Percentiles rank a stretch among this genome's conserved stretches.
These are phyloP conservation scores for Cyclopterus lumpus DNA, from an alignment of 2,797 vertebrate species.

Conservation along the genomic window DNA sequence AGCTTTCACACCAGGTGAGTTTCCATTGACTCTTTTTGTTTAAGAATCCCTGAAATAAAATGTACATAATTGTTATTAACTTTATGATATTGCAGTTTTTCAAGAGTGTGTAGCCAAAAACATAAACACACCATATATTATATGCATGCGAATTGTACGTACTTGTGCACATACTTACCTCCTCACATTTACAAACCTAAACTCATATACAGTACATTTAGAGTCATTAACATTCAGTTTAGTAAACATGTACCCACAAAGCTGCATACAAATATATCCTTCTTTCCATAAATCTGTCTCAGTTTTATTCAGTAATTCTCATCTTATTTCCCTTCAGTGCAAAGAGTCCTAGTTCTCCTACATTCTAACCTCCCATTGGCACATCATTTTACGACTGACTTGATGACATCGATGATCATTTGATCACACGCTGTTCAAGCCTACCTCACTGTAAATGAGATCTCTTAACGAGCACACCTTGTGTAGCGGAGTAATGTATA, in stretches of 20 bases:
- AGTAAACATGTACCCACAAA: not conserved
- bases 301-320: not conserved
- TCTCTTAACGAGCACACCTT: not conserved
- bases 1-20: slow-evolving; percentile 92
- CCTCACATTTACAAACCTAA: not conserved
- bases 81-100: not conserved
- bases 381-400: not conserved
- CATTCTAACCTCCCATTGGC: not conserved
- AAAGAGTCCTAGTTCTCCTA: not conserved
- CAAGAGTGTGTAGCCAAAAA: not conserved
- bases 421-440: slow-evolving; percentile 1
- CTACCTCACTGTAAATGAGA: not conserved
- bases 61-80: not conserved
- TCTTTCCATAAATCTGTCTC: not conserved
- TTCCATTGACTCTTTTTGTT: not conserved
- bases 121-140: too few species aligned
- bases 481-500: not conserved
- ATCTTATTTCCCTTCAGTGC: not conserved
- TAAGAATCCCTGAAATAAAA: not conserved
- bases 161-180: not conserved
- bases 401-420: not conserved
- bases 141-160: not conserved
- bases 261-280: not conserved
- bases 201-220: not conserved
- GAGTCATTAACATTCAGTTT: not conserved